Base-by-base conservation (phyloP, 2,797 vertebrate genomes). In the Mormyrus proboscirostris region DNA sequence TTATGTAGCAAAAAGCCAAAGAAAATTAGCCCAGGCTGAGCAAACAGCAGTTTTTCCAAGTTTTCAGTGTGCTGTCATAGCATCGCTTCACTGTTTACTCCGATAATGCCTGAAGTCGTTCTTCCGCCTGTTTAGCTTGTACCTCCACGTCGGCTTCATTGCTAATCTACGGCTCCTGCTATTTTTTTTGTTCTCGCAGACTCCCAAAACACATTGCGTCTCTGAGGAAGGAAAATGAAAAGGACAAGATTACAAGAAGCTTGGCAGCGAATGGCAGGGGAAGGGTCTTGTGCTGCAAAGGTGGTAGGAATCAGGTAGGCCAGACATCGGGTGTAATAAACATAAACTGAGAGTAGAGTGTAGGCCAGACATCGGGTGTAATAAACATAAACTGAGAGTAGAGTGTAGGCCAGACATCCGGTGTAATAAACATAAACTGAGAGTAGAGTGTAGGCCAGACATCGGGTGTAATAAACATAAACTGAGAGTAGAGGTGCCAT, bases 1-100 rank as follows among this genome's bases (percentile, higher is more conserved):
- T 91, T 53, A 82, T 62, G 88, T 41, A 88, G 76, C 12, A 49
- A 86, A 29, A 57, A 85, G 86, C 55, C 51, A 62, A 50, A 55
- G 79, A 89, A 83, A 76, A 57, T 38, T 59, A 88, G 65, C 69
- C 84, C 2, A 53, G 73, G 50, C 33, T 47, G 87, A 73, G 44
- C n/a, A 49, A 69, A 89, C 7, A 22, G 22, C 59, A 49, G 3
- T 16, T 19, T 89, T 25, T 69, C 47, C 29, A 22, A 57, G 47
- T 53, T 84, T 53, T 7, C 2, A 53, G 16, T 10, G 3, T 4
- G 6, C 10, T 85, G n/a, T 51, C 84, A 33, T 2, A 29, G 33
- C 49, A 49, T 47, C 47, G n/a, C 44, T 12, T 22, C 82, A 22
- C 50, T 53, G 84, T 55, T 86, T 29, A 53, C 84, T 14, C 47